These are phyloP conservation scores for Origma solitaria DNA, from an alignment of 2,113 vertebrate species.

Conservation along the genomic window DNA sequence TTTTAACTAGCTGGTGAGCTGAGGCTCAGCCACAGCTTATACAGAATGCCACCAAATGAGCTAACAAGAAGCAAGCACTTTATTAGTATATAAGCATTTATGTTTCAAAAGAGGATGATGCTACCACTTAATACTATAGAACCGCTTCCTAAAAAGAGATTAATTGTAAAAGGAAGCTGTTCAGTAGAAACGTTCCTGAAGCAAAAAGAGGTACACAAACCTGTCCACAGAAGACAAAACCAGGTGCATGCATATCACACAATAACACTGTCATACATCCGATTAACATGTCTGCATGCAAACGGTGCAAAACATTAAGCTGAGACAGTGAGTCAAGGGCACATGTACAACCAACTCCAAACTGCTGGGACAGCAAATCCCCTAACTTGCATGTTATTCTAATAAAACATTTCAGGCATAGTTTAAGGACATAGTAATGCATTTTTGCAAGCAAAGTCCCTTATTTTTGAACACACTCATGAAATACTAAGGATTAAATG, in stretches of 20 bases:
- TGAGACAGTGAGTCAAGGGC: neutral
- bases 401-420: neutral
- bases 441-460: neutral
- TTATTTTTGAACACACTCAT: neutral
- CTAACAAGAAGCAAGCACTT: neutral
- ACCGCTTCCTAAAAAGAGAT: neutral
- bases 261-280: neutral
- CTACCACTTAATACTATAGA: neutral
- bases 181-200: neutral
- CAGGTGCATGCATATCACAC: conserved; percentile 45
- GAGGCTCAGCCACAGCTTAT: neutral
- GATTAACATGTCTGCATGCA: conserved; percentile 57
- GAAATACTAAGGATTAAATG: neutral
- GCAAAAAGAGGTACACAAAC: neutral
- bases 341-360: neutral
- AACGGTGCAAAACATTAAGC: neutral
- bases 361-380: neutral
- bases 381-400: neutral
- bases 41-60: neutral
- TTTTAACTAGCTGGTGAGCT: neutral
- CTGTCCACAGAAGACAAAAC: conserved; percentile 8
- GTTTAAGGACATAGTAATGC: neutral
- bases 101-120: neutral
- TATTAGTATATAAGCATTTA: neutral
- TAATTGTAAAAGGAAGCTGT: neutral